A percentile compares a stretch with the other conserved stretches of the same genome.
phyloP scores from a whole-genome alignment of 1,140 invertebrate genomes.

The Philaenus spumarius region DNA sequence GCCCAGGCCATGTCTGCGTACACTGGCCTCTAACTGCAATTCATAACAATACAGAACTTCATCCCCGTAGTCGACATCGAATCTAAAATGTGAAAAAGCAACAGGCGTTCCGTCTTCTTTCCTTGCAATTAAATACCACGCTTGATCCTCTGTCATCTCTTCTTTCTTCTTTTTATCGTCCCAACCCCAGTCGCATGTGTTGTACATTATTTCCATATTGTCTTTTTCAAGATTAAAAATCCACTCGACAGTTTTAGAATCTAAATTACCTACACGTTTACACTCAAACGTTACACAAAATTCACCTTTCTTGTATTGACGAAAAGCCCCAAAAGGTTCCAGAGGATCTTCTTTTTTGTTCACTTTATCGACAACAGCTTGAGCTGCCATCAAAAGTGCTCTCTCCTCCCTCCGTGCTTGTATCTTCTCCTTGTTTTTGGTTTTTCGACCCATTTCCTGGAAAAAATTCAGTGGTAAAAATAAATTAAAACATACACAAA shows the following conservation, averaged over 20 bases:
- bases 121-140: conserved; percentile 62
- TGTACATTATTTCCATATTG: conserved; percentile 55
- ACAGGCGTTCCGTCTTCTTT: conserved; percentile 45
- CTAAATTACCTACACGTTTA: too few relatives aligned
- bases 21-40: conserved; percentile 61
- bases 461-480: too few relatives aligned
- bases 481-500: too few relatives aligned
- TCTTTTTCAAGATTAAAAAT: conserved; percentile 49
- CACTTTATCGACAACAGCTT: too few relatives aligned
- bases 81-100: conserved; percentile 71
- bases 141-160: conserved; percentile 62
- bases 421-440: too few relatives aligned
- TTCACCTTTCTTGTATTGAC: too few relatives aligned
- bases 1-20: conserved; percentile 65
- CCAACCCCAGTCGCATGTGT: conserved; percentile 67
- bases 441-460: too few relatives aligned
- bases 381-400: too few relatives aligned
- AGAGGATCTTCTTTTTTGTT: too few relatives aligned
- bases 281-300: too few relatives aligned
- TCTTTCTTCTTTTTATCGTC: conserved; percentile 57
- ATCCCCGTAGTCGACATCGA: conserved; percentile 68
- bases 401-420: too few relatives aligned
- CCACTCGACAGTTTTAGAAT: conserved; percentile 37
- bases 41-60: conserved; percentile 83
- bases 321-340: too few relatives aligned